Base-by-base conservation (phyloP, 2,797 vertebrate species). In the Rhabdomys pumilio region DNA sequence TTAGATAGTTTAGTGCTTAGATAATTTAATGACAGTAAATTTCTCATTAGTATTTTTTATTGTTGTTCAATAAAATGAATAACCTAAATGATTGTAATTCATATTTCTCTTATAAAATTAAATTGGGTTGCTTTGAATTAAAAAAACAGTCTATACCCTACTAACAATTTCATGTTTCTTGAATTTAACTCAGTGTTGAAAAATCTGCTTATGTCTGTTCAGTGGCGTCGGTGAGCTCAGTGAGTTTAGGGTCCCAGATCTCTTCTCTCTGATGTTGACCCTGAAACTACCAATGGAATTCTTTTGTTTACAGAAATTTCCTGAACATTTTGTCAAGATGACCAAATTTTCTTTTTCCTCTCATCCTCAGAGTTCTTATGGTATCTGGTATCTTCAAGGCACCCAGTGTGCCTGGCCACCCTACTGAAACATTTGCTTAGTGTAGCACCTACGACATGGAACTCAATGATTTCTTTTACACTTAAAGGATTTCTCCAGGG, bases 1-100 rank as follows among this genome's bases (percentile, higher is more conserved):
- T 57, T 85, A 76, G 22, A 44, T 44, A 75, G 14, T 87, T 72
- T 72, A 72, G n/a, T n/a, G 34, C 67, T 69, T n/a, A 72, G 79
- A 84, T 80, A 53, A 91, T 67, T 79, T 44, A 55, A 59, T 89
- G 75, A 93, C 75, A 12, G 76, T 94, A 93, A 4, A 80, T 63
- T 67, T 95, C 50, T 85, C 41, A n/a, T 26, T 41, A 59, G 41
- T 50, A 79, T 75, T 84, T 79, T 95, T 75, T 24, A 13, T 26
- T 59, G 13, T 77, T 77, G 59, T 79, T 76, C 47, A 79, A 53
- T 72, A 80, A 88, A 94, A 55, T n/a, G 41, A 44, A 38, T 79
- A 84, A 90, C 19, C 38, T 82, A 87, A 65, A 77, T 38, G 29
- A n/a, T 75, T 76, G 3, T 8, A 29, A 89, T 88, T 89, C 13